Conservation (phyloP, 2,888 invertebrate genomes). For the Catotricha subobsoleta region DNA sequence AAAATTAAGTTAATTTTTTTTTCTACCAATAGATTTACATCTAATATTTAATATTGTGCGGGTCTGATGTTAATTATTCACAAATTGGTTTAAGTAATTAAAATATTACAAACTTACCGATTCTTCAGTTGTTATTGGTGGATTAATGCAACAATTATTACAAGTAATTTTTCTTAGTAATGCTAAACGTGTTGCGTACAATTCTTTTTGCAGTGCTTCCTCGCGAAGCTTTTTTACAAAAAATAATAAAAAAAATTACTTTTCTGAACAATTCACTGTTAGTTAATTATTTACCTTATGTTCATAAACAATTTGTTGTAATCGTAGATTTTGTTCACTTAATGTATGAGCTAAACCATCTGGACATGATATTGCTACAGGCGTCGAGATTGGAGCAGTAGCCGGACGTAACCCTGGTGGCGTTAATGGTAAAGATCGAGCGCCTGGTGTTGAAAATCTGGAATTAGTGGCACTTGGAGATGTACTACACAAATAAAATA, state of each 20-base stretch:
- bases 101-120: conserved; percentile 22
- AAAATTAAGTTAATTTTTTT: no score
- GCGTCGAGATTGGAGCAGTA: conserved; percentile 21
- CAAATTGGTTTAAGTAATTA: background rate
- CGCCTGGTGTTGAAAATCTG: conserved; percentile 22
- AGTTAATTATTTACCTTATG: conserved; percentile 41
- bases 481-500: background rate
- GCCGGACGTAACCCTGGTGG: conserved; percentile 29
- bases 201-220: conserved; percentile 56
- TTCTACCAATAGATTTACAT: no score
- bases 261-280: background rate
- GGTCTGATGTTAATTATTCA: no score
- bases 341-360: conserved; percentile 29
- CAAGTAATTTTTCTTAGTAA: conserved; percentile 34
- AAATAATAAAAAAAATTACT: conserved; percentile 4
- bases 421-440: conserved; percentile 29
- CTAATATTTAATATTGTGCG: no score
- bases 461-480: conserved; percentile 18
- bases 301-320: conserved; percentile 66
- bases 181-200: conserved; percentile 59
- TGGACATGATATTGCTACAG: conserved; percentile 26
- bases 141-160: conserved; percentile 16
- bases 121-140: conserved; percentile 15
- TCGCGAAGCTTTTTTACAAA: conserved; percentile 51
- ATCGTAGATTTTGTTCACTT: conserved; percentile 34